Base-by-base conservation (phyloP, 2,797 vertebrate genomes). In the Tragelaphus oryx region DNA sequence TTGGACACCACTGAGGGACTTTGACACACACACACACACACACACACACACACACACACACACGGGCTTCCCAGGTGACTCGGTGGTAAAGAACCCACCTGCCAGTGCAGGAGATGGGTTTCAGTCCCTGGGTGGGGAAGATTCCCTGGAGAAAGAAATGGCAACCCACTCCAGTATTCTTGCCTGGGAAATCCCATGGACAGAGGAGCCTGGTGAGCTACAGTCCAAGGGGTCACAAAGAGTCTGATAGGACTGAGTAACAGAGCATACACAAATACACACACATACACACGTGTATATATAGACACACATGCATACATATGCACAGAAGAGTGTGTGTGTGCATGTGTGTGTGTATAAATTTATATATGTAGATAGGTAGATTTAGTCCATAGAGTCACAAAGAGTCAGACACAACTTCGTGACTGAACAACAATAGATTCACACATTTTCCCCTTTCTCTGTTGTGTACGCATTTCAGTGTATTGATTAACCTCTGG, bases 341-440 rank as follows among this genome's bases (percentile, higher is more conserved):
- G 59, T 8, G 22, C 78, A 26, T 75, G 9, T 50, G 41, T 44
- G 65, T 68, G 18, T 22, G 17, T 33, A 9, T 6, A 37, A 37
- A 37, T 37, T 68, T 37, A 37, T 68, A 71, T 41, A 41, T 24
- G 37, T 41, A 41, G 22, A 24, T 41, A 13, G 65, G 33, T 7
- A 71, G 37, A 71, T 41, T 24, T 41, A 71, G 22, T 41, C 22
- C 68, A 13, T 8, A 24, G 37, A 22, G 37, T 71, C 68, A 71
- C 68, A 41, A 71, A 71, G 33, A 41, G 33, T 7, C 20, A 41
- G 37, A 71, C 68, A 71, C 6, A 10, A 6, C 11, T 41, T 41
- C 41, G 26, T 11, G 0, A 71, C 10, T 0, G 0, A 41, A 71
- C 33, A 68, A 33, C 18, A 3, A 68, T 2, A 71, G 20, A 24